Conservation (phyloP, 23 tunicate genomes). For the Aplidium turbinatum region DNA sequence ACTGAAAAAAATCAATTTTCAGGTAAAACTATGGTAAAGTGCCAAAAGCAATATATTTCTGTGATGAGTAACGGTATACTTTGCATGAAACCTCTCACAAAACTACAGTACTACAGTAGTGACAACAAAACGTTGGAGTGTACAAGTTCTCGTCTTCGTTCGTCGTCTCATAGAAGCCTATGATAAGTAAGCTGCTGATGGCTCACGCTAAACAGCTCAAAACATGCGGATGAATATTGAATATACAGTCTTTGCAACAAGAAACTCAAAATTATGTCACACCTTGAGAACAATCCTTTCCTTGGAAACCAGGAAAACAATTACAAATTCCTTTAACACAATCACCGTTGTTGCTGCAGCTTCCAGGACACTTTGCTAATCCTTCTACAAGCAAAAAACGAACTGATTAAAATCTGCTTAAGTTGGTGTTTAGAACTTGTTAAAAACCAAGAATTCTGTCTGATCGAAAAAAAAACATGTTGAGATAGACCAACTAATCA, state of each 20-base stretch:
- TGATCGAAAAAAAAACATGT: too few relatives aligned
- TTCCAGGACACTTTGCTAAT: constrained; percentile 62
- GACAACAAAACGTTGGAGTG: neutral
- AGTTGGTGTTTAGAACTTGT: too few relatives aligned
- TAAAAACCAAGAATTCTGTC: too few relatives aligned
- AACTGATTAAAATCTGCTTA: too few relatives aligned
- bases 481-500: too few relatives aligned
- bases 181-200: too few relatives aligned
- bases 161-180: too few relatives aligned
- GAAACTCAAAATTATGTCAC: too few relatives aligned
- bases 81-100: neutral
- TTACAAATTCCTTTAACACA: constrained; percentile 70
- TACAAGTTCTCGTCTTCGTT: too few relatives aligned
- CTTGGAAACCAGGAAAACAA: constrained; percentile 79
- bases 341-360: constrained; percentile 82
- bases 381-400: constrained; percentile 36
- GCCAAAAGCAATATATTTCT: neutral
- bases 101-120: neutral
- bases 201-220: too few relatives aligned
- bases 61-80: neutral
- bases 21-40: neutral
- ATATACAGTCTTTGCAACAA: too few relatives aligned
- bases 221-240: too few relatives aligned
- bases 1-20: constrained; percentile 54
- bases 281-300: constrained; percentile 86